Evolutionary conservation across 2,113 vertebrate genomes (phyloP).

Genomic region (Podiceps cristatus): DNA sequence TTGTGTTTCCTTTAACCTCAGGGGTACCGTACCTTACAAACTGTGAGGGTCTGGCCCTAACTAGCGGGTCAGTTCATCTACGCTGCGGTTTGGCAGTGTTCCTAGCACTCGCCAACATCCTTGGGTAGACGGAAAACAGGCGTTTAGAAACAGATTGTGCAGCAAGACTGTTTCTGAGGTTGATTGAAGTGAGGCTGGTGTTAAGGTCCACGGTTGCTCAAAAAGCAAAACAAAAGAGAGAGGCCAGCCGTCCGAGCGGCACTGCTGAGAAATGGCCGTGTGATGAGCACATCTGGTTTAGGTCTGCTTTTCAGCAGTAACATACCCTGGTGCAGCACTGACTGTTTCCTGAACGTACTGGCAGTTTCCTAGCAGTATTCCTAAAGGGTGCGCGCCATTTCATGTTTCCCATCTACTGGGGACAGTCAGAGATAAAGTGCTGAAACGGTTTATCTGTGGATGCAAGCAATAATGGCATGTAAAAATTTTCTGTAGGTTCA

Average conservation of each 20-base stretch:
- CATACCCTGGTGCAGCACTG: not conserved
- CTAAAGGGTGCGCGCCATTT: not conserved
- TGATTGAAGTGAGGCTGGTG: not conserved
- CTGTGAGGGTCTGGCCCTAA: not conserved
- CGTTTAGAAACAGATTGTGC: not conserved
- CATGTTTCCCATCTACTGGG: fast-evolving
- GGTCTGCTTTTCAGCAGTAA: not conserved
- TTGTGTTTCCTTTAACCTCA: not conserved
- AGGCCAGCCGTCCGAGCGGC: not conserved
- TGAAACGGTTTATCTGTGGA: not conserved
- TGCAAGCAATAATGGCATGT: too few relatives aligned
- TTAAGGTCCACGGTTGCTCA: not conserved
- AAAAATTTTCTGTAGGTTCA: not conserved
- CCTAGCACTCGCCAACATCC: not conserved
- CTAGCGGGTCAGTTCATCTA: not conserved
- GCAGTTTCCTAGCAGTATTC: not conserved
- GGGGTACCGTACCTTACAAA: fast-evolving
- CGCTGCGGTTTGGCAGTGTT: too few relatives aligned
- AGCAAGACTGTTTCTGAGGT: not conserved
- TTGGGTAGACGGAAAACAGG: not conserved
- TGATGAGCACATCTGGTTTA: not conserved
- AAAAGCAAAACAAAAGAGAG: not conserved
- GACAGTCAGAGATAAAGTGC: not conserved
- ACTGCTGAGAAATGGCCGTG: too few relatives aligned
- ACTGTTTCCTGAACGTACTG: not conserved